phyloP scores from a whole-genome alignment of 2,797 vertebrate species.

The Chaetophractus vellerosus region DNA sequence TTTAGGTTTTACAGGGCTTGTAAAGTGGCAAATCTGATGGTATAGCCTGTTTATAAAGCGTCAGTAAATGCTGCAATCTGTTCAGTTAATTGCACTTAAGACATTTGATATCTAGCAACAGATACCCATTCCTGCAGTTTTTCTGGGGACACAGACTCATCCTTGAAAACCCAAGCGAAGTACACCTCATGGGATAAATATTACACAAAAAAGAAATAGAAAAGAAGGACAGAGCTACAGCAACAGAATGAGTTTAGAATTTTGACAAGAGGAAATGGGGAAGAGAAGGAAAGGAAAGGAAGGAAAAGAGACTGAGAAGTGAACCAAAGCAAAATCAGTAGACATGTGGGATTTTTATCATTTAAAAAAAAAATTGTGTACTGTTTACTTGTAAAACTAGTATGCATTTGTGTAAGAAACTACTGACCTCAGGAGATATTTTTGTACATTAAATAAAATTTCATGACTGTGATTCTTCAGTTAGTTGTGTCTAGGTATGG shows the following conservation, averaged over 20 bases:
- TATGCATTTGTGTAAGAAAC: neutral
- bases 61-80: conserved; percentile 72
- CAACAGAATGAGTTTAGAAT: neutral
- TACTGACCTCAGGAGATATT: neutral
- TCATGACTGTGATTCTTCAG: neutral
- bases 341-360: neutral
- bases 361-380: neutral
- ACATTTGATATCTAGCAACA: conserved; percentile 24
- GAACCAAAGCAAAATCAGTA: neutral
- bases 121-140: neutral
- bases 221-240: neutral
- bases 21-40: conserved; percentile 79
- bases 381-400: neutral
- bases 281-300: neutral
- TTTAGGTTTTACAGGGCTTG: conserved; percentile 56
- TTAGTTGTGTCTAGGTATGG: neutral
- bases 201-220: neutral
- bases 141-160: conserved; percentile 2
- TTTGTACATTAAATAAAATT: neutral
- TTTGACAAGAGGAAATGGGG: neutral
- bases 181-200: neutral
- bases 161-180: conserved; percentile 40
- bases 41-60: conserved; percentile 74
- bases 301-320: neutral
- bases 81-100: conserved; percentile 63